These are phyloP conservation scores for Lamellibrachia luymesi DNA, from an alignment of 1,140 invertebrate species.

Conservation along the genomic window DNA sequence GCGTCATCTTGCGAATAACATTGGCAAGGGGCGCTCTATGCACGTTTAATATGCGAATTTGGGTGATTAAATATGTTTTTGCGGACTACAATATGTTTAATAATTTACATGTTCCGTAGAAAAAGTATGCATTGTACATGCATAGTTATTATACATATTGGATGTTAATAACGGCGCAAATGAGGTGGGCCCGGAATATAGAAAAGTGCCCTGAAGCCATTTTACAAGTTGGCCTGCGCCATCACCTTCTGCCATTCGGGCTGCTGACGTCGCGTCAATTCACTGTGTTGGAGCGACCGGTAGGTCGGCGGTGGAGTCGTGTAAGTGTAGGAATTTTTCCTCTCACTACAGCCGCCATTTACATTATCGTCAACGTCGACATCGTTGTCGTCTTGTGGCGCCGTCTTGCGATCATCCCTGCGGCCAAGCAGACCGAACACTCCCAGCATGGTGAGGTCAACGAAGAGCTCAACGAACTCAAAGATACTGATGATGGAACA, in stretches of 20 bases:
- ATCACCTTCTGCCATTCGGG: background rate
- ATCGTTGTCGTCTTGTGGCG: background rate
- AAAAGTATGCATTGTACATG: background rate
- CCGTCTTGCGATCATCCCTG: background rate
- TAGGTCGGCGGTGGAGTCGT: background rate
- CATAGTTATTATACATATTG: background rate
- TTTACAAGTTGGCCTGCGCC: background rate
- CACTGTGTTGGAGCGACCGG: background rate
- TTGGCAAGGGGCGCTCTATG: no score
- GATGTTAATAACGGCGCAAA: no score
- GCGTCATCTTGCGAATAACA: no score
- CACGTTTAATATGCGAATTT: no score
- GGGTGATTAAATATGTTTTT: no score
- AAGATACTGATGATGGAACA: slow-evolving; percentile 22
- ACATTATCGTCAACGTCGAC: background rate
- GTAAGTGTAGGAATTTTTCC: background rate
- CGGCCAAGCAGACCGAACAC: background rate
- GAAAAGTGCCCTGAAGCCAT: no score
- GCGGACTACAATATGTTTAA: no score
- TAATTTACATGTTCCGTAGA: no score
- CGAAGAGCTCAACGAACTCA: slow-evolving; percentile 24
- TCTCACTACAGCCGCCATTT: background rate
- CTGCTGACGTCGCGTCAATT: background rate
- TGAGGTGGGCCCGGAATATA: no score
- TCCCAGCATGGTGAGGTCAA: slow-evolving; percentile 13